Base-by-base conservation (phyloP, 2,113 vertebrate species). In the Tupaia tana region DNA sequence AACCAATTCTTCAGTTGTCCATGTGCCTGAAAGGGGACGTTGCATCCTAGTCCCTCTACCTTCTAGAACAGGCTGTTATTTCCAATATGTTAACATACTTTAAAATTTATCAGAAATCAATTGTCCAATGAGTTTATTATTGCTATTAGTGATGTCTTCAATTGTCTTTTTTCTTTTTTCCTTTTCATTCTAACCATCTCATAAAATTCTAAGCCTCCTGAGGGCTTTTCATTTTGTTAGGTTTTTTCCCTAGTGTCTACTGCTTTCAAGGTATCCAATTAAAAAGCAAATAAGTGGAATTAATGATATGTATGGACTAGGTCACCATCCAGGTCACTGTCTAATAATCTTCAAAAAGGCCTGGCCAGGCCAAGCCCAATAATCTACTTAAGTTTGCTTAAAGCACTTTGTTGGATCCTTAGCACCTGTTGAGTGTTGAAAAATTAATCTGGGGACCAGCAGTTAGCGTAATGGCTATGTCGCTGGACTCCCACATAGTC, bases 261-360 rank as follows among this genome's bases (percentile, higher is more conserved):
- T 27, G 94, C 52, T 71, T 95, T 86, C 70, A 67, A 95, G 70
- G 66, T 86, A 80, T 29, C 70, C 96, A 94, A 74, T 95, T 95
- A 95, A 95, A 93, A 95, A 77, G 52, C 67, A 96, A 92, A 81
- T 84, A 81, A 86, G 77, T 88, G 29, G 85, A 89, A 87, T 89
- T 91, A 94, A 64, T 88, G 59, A 61, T 77, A 79, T 80, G 80
- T 79, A 84, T 81, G 29, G 89, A 70, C 12, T 79, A 78, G 75
- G 94, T 95, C 94, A 92, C 31, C 9, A 14, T 89, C 75, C 80
- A 71, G 90, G 90, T 67, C 90, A 73, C 82, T 91, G 58, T 93
- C 92, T 88, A 29, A 63, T 93, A 90, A 63, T 95, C 95, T 95
- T 96, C 82, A 70, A 59, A 94, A 81, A 93, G 94, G 81, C 67